Evolutionary conservation across 2,113 vertebrate genomes (phyloP).

Genomic region (Tonatia bakeri): DNA sequence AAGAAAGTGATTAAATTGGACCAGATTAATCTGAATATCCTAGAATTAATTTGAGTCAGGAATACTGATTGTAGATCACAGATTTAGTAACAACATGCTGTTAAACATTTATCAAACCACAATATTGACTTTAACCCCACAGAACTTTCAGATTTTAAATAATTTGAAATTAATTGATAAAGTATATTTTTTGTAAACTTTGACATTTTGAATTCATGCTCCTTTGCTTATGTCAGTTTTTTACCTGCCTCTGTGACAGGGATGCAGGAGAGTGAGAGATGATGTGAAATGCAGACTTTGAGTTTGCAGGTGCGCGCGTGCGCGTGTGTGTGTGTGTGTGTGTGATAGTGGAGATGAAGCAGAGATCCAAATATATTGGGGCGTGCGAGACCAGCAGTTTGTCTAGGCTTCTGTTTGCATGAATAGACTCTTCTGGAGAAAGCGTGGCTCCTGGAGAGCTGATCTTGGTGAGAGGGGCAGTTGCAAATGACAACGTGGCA

Average conservation of each 20-base stretch:
- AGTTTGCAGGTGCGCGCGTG: not conserved
- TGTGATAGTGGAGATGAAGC: not conserved
- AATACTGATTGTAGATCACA: not conserved
- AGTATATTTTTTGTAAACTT: not conserved
- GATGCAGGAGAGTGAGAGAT: not conserved
- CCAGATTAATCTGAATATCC: not conserved
- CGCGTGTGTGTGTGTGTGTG: not conserved
- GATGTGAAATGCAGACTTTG: not conserved
- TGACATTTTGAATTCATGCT: not conserved
- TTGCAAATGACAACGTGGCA: not conserved
- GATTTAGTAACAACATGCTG: not conserved
- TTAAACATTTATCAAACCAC: not conserved
- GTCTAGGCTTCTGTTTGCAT: not conserved
- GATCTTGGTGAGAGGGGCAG: not conserved
- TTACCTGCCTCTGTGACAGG: not conserved
- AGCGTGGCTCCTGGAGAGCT: not conserved
- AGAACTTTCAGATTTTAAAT: not conserved
- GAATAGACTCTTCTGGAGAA: not conserved
- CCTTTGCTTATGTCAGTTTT: not conserved
- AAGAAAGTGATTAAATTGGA: not conserved
- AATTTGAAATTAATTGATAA: constrained; percentile 5
- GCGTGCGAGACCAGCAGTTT: not conserved
- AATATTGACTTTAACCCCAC: not conserved
- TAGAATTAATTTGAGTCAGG: not conserved
- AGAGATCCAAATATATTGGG: not conserved